phyloP scores from a whole-genome alignment of 2,888 invertebrate genomes.

The Sphinx pinastri region DNA sequence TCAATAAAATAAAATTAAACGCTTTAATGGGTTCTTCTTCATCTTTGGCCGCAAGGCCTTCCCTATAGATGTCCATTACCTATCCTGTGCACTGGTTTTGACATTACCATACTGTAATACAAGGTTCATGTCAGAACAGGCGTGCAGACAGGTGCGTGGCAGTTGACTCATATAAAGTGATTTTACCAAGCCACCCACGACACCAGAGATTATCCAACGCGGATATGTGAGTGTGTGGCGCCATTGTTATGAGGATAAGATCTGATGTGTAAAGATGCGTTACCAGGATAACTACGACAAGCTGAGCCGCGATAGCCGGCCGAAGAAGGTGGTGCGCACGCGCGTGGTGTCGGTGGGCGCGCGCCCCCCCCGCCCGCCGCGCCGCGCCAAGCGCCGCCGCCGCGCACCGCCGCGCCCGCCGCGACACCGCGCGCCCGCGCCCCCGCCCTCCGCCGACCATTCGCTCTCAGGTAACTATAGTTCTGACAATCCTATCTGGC shows the following conservation, averaged over 20 bases:
- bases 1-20: constrained; percentile 6
- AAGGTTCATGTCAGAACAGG: background rate
- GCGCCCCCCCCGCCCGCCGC: constrained; percentile 79
- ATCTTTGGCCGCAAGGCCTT: constrained; percentile 15
- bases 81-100: background rate
- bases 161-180: background rate
- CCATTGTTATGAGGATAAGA: background rate
- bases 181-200: background rate
- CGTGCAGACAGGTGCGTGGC: background rate
- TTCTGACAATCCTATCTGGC: too few species aligned
- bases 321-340: constrained; percentile 88
- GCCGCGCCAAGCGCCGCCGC: constrained; percentile 69
- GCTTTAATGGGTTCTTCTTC: constrained; percentile 29
- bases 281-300: constrained; percentile 91
- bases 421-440: constrained; percentile 44
- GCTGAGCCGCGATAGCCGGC: constrained; percentile 89
- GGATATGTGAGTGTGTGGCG: background rate
- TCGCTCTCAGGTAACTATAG: constrained; percentile 56
- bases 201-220: background rate
- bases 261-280: constrained; percentile 2
- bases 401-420: constrained; percentile 41
- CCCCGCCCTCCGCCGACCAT: constrained; percentile 44
- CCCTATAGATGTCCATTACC: background rate
- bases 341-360: constrained; percentile 67
- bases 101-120: background rate